Conservation (phyloP, 2,888 invertebrate species). For the Drosophila cracens region DNA sequence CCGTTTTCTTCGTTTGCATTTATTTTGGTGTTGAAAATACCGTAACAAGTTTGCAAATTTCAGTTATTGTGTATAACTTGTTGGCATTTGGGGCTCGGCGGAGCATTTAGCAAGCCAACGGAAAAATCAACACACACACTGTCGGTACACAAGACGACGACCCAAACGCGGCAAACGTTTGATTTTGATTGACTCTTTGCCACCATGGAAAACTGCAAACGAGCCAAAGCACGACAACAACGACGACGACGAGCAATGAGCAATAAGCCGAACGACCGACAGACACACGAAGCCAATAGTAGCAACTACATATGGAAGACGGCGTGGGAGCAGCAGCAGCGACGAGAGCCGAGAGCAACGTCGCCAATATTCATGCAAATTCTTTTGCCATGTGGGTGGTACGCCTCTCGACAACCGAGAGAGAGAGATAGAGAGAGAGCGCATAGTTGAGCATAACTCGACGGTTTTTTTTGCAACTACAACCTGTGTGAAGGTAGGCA, state of each 20-base stretch:
- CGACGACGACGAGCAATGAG: conserved; percentile 20
- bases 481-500: conserved; percentile 38
- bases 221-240: conserved; percentile 46
- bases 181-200: conserved; percentile 78
- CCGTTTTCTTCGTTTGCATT: conserved; percentile 18
- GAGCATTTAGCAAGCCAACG: conserved; percentile 26
- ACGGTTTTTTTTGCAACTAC: conserved; percentile 11
- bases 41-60: conserved; percentile 58
- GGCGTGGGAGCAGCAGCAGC: conserved; percentile 51
- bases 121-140: conserved; percentile 21
- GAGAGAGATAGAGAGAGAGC: conserved; percentile 11
- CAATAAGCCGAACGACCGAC: conserved; percentile 30
- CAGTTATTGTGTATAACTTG: conserved; percentile 41
- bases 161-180: conserved; percentile 76
- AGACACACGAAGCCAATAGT: conserved; percentile 40
- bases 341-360: conserved; percentile 41
- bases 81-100: conserved; percentile 44
- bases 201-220: conserved; percentile 74
- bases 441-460: conserved; percentile 14
- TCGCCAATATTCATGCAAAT: conserved; percentile 58
- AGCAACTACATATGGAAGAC: conserved; percentile 9
- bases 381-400: conserved; percentile 50
- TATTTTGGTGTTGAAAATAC: conserved; percentile 45
- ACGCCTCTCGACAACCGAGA: conserved; percentile 10
- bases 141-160: conserved; percentile 54